Evolutionary conservation across 2,797 vertebrate genomes (phyloP), one percentile per base, ranked within the genome.

Genomic region (Pristis pectinata): DNA sequence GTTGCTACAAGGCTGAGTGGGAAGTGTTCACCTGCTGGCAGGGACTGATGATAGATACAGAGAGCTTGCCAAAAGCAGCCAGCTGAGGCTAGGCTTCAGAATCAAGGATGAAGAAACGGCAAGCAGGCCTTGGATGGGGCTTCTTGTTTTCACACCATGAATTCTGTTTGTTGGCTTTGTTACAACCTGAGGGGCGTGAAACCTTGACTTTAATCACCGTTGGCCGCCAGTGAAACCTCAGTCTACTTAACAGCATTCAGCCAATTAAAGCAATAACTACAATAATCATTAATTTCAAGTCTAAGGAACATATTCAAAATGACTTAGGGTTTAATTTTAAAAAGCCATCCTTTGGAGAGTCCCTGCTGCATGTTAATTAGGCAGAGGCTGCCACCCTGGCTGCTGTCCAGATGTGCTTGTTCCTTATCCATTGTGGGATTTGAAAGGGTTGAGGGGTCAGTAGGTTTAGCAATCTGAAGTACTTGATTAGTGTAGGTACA

Each of bases 11-110:
- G 61, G 87, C 37, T 22, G 87, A 91, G 61, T 41, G 87, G 19
- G 59, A 67, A 91, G 87, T 27, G 87, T 91, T 67, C n/a, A 67
- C 59, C 87, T 24, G 59, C 83, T 91, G 87, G 64, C 59, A 91
- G 87, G 34, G 34, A 41, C 59, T 61, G 85, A 34, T 22, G 85
- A 89, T 61, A n/a, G 85, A 89, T 89, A 22, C 15, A 37, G 87
- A 64, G 59, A 91, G 59, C 59, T 64, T 91, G 87, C 87, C 87
- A 91, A 41, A 56, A 41, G 37, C 61, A 41, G 61, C 79, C 79
- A 80, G 19, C 61, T 37, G 30, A 64, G 87, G 87, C 13, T 64
- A 2, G n/a, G 87, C n/a, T 64, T 64, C 59, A 61, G 87, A 91
- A 37, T 37, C 1, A 59, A 37, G n/a, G 15, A 8, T 74, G 70